Evolutionary conservation across 2,797 vertebrate species (phyloP), one percentile per base, ranked within the genome.

Genomic region (Tiaroga cobitis): DNA sequence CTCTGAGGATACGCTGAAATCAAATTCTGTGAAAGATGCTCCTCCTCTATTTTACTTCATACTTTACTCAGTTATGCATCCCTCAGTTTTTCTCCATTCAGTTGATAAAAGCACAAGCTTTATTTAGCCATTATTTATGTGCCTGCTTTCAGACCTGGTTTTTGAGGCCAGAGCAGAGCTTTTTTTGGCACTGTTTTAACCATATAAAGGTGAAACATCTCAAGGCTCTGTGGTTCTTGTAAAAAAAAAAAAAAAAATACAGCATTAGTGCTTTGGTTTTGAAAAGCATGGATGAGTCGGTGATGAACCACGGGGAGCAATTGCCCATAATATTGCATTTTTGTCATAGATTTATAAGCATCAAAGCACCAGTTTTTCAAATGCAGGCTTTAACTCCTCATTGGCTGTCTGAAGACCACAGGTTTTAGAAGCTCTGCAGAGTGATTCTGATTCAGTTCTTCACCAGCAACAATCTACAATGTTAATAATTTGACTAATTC

Each of bases 41-140:
- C 2, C 29, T 18, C 8, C 54, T 82, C 39, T 37, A 72, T 46
- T 61, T 18, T 34, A 61, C 8, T 82, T 61, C 61, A 24, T 61
- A 72, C 68, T 39, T 26, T 24, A 13, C 24, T 15, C 54, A 19
- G 37, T 19, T 63, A 61, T 29, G n/a, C 18, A 10, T 65, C 18
- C 13, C 8, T 63, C 5, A 39, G 5, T 37, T 29, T 39, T 24
- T 21, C 34, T 70, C 10, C 34, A 26, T 29, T 8, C 21, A 67
- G 21, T 26, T 81, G 41, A 49, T 34, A 54, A 81, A 82, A 82
- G 80, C 51, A 29, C n/a, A 32, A 21, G 68, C 69, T 43, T 26
- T 63, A 41, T 76, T 76, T 68, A 29, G 61, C 15, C 18, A 54
- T 76, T 76, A 76, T 83, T 76, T 54, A 54, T 83, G 43, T 76